A percentile compares a stretch with the other conserved stretches of the same genome.
These are phyloP conservation scores for Origma solitaria DNA, from an alignment of 2,113 vertebrate species.

Conservation along the genomic window DNA sequence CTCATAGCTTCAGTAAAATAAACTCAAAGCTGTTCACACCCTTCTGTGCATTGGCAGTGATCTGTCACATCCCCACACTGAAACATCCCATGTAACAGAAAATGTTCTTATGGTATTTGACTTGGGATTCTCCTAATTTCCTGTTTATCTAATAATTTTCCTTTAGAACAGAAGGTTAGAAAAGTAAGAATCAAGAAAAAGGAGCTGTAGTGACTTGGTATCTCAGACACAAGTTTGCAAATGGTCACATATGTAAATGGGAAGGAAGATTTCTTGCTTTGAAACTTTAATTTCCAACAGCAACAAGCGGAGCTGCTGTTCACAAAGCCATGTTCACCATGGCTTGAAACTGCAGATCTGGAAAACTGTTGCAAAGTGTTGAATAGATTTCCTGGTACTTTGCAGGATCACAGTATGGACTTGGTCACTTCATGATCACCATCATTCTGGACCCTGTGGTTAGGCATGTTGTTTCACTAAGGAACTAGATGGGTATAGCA, in stretches of 20 bases:
- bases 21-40: neutral
- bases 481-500: neutral
- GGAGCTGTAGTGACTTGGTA: neutral
- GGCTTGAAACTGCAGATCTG: neutral
- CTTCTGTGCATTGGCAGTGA: neutral
- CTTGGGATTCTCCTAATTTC: neutral
- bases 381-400: neutral
- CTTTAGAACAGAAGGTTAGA: neutral
- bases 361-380: neutral
- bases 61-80: neutral
- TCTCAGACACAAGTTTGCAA: neutral
- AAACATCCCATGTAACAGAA: neutral
- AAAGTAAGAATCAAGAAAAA: neutral
- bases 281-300: neutral
- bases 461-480: neutral
- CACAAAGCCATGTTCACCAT: neutral
- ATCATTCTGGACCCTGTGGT: neutral
- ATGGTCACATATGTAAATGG: neutral
- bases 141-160: neutral
- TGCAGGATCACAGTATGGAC: neutral
- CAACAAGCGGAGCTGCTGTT: neutral
- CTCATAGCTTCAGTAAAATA: neutral
- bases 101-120: neutral
- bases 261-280: neutral
- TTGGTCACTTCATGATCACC: neutral